Evolutionary conservation across 2,797 vertebrate genomes (phyloP).

Genomic region (Sarcoramphus papa): DNA sequence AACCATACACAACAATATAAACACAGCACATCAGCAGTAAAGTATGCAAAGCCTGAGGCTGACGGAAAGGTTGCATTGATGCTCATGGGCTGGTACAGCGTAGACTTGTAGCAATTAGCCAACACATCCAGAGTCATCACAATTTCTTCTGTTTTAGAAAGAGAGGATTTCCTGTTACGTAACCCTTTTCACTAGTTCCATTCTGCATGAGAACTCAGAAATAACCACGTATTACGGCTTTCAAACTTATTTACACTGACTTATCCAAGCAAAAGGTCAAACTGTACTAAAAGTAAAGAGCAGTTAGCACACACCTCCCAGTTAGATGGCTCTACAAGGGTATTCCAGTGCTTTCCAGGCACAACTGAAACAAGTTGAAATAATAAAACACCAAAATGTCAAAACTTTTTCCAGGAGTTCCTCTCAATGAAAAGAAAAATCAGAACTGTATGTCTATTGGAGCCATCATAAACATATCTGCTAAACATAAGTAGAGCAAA

Average conservation of each 20-base stretch:
- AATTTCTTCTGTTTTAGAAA: background rate
- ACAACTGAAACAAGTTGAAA: background rate
- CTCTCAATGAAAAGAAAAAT: background rate
- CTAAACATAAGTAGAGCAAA: background rate
- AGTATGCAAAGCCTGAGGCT: background rate
- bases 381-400: background rate
- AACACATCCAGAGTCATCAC: fast-evolving
- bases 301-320: background rate
- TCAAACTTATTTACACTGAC: background rate
- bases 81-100: fast-evolving
- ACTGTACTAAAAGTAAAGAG: background rate
- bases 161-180: background rate
- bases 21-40: background rate
- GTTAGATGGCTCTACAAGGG: background rate
- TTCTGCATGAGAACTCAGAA: background rate
- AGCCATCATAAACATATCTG: background rate
- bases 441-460: background rate
- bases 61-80: background rate
- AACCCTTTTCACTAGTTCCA: background rate
- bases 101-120: background rate
- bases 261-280: background rate
- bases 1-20: background rate
- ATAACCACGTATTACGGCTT: background rate
- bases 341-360: background rate
- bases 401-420: background rate